Conservation (phyloP, 2,888 invertebrate species). For the Caenorhabditis japonica region DNA sequence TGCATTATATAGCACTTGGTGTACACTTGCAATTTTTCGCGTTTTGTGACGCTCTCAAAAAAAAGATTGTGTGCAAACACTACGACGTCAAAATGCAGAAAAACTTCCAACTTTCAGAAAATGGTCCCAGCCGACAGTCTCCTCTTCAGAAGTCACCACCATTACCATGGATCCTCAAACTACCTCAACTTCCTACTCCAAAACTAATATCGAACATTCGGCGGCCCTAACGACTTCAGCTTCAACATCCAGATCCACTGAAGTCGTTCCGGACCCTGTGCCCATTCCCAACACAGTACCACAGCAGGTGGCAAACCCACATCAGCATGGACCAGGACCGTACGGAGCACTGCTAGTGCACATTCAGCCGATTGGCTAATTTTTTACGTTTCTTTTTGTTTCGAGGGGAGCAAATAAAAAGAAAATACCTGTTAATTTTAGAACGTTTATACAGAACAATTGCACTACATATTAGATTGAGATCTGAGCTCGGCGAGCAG, state of each 20-base stretch:
- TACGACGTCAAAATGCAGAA: too few relatives aligned
- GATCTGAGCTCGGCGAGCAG: constrained; percentile 21
- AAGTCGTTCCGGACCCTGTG: background rate
- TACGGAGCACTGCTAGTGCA: constrained; percentile 32
- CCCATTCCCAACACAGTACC: background rate
- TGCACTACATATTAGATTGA: too few relatives aligned
- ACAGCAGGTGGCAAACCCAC: too few relatives aligned
- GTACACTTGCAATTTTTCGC: too few relatives aligned
- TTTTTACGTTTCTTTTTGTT: background rate
- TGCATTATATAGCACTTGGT: too few relatives aligned
- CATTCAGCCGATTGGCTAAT: constrained; percentile 19
- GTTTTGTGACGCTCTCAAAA: too few relatives aligned
- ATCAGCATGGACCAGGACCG: background rate
- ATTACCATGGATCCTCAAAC: constrained; percentile 14
- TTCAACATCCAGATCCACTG: background rate
- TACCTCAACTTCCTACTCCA: background rate
- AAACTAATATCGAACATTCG: too few relatives aligned
- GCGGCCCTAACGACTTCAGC: background rate
- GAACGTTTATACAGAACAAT: too few relatives aligned
- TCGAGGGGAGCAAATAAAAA: background rate
- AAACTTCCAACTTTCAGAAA: too few relatives aligned
- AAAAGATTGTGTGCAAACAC: too few relatives aligned
- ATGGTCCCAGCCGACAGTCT: background rate
- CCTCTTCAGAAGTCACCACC: constrained; percentile 10
- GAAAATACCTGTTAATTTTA: background rate